Evolutionary conservation across 2,797 vertebrate genomes (phyloP).

Genomic region (Orientallactaga sibirica): DNA sequence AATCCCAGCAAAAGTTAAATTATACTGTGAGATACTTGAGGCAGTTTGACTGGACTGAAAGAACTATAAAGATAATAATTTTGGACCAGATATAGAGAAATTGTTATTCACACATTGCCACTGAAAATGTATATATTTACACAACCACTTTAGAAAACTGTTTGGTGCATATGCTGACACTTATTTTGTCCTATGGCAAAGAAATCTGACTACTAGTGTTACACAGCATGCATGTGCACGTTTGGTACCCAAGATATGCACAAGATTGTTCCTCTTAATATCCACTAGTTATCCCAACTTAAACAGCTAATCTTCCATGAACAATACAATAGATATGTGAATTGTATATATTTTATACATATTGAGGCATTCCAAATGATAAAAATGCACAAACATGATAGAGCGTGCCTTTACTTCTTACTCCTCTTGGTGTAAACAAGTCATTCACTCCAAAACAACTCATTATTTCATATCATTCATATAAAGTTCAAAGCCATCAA

Average conservation of each 20-base stretch:
- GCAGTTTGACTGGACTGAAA: not conserved
- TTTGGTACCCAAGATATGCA: not conserved
- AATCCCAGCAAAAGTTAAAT: not conserved
- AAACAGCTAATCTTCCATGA: not conserved
- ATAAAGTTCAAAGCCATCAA: not conserved
- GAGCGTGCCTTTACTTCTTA: not conserved
- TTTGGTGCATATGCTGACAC: not conserved
- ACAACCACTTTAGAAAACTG: not conserved
- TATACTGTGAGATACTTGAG: not conserved
- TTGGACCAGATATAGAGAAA: not conserved
- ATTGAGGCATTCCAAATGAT: not conserved
- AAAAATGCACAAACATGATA: conserved; percentile 11
- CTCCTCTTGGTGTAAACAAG: not conserved
- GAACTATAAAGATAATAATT: not conserved
- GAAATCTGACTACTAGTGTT: not conserved
- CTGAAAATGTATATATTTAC: not conserved
- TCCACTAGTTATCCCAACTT: not conserved
- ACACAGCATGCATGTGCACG: not conserved
- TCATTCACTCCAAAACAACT: not conserved
- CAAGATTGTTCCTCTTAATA: not conserved
- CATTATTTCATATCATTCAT: not conserved
- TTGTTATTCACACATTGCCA: not conserved
- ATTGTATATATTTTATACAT: not conserved
- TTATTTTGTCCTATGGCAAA: not conserved
- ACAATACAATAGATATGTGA: not conserved